These are phyloP conservation scores for Drosophila gunungcola DNA, from an alignment of 1,140 invertebrate species.

Conservation along the genomic window DNA sequence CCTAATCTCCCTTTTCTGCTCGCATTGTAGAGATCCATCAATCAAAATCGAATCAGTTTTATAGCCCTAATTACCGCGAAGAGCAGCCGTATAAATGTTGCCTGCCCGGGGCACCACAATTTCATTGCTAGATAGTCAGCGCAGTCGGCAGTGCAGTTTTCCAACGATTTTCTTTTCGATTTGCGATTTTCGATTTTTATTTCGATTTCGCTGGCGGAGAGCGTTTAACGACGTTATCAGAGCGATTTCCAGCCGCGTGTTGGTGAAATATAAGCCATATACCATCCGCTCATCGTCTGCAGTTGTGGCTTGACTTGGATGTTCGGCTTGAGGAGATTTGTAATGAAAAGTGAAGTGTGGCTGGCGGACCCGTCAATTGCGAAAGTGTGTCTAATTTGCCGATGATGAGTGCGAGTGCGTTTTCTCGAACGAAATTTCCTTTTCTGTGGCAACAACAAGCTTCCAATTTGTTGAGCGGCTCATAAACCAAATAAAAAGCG, in stretches of 20 bases:
- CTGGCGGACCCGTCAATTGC: conserved; percentile 45
- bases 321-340: conserved; percentile 55
- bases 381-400: conserved; percentile 72
- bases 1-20: conserved; percentile 11
- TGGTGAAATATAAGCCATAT: conserved; percentile 71
- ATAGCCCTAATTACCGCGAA: conserved; percentile 75
- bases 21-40: conserved; percentile 47
- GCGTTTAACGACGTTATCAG: conserved; percentile 78
- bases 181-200: conserved; percentile 41
- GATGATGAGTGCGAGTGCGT: conserved; percentile 41
- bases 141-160: conserved; percentile 22
- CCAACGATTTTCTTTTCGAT: conserved; percentile 21
- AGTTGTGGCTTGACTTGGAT: neutral
- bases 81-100: conserved; percentile 76
- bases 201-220: conserved; percentile 62
- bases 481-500: conserved; percentile 30
- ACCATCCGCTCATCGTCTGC: conserved; percentile 23
- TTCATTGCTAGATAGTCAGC: conserved; percentile 59
- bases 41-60: conserved; percentile 77
- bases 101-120: conserved; percentile 51
- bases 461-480: conserved; percentile 12
- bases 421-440: conserved; percentile 38
- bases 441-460: conserved; percentile 19
- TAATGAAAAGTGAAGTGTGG: conserved; percentile 81
- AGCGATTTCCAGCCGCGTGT: conserved; percentile 63